Evolutionary conservation across 2,888 invertebrate genomes (phyloP), one percentile per base, ranked within the genome.

Genomic region (Trissolcus japonicus): DNA sequence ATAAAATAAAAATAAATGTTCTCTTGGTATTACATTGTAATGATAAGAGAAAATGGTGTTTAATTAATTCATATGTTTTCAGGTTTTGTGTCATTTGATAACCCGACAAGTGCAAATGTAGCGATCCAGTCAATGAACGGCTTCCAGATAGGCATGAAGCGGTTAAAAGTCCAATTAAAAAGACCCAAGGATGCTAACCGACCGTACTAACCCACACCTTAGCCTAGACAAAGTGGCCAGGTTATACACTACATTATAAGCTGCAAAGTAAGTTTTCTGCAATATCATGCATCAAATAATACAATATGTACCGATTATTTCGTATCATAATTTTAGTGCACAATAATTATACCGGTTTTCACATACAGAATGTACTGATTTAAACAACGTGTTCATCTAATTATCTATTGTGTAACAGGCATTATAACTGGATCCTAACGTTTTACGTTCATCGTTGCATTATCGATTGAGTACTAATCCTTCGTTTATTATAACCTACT

Each of bases 41-140:
- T 11, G 1, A 35, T 0, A 2, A 35, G 35, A 11, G 35, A 35
- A 7, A 35, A 35, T 29, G 11, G 11, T 35, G 7, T 35, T 35
- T 41, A 56, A 78, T 66, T 66, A 62, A 71, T 67, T 6, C 4
- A 54, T 76, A 57, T 54, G 51, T 63, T 82, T 86, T 54, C 90
- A 99, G 99, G 99, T 89, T 99, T 99, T 91, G 99, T 99, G 87
- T 98, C 98, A 87, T 99, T 98, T 92, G 99, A 99, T 93, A 98
- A 98, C 93, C 98, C 98, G 85, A 93, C 96, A 86, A 98, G 98
- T 90, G 98, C 99, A 89, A 98, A 98, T 91, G 95, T 97, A 83
- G 99, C 99, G 85, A 99, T 99, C 90, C 98, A 98, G 91, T 96
- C 99, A 86, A 99, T 99, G 99, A 99, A 99, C 91, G 99, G 99